Conservation (phyloP, 1,140 invertebrate species). For the Drusus annulatus region DNA sequence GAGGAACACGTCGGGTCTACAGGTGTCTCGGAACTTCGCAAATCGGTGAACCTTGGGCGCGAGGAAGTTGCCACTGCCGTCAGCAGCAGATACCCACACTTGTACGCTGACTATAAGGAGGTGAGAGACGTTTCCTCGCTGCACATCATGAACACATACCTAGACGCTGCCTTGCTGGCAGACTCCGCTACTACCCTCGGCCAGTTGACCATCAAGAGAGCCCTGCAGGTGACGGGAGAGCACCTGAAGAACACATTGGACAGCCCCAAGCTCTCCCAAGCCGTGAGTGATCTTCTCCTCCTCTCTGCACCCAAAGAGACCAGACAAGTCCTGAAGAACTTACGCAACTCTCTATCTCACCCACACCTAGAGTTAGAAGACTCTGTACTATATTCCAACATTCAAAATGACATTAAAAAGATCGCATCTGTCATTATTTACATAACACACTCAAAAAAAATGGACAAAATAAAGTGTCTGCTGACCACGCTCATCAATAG, state of each 20-base stretch:
- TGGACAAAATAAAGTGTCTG: constrained; percentile 5
- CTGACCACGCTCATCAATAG: not conserved
- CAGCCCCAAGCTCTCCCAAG: not conserved
- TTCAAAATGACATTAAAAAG: not conserved
- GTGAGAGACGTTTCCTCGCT: constrained; percentile 5
- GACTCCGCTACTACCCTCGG: not conserved
- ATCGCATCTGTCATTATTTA: not conserved
- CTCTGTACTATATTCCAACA: not conserved
- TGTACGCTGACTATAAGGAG: constrained; percentile 4
- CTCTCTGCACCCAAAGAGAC: not conserved
- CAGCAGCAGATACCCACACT: not conserved
- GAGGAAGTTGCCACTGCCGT: not conserved
- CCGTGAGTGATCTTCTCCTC: not conserved
- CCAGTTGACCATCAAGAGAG: not conserved
- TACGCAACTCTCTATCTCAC: constrained; percentile 13
- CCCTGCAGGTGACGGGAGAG: not conserved
- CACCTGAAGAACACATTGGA: constrained; percentile 24
- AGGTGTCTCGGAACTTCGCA: not conserved
- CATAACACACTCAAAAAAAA: not conserved
- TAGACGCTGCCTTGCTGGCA: not conserved
- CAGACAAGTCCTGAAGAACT: not conserved
- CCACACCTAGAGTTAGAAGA: not conserved
- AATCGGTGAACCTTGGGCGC: not conserved
- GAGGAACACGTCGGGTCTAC: not conserved
- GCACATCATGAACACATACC: not conserved